Evolutionary conservation across 1,140 invertebrate species (phyloP), one percentile per base, ranked within the genome.

Genomic region (Drosophila jambulina): DNA sequence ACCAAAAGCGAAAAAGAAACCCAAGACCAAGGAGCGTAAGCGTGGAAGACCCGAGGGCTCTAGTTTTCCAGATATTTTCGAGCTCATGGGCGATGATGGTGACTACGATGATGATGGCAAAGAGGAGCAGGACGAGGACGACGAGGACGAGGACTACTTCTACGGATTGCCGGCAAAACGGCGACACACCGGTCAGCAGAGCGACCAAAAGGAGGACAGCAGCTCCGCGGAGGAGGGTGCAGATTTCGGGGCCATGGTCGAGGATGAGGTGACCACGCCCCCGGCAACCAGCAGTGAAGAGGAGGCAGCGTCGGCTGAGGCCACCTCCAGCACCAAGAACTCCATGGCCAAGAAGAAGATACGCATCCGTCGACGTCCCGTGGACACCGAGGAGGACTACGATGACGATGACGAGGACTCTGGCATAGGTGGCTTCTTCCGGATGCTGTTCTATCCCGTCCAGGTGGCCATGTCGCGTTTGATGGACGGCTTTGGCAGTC

Each of bases 391-490:
- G 10, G 78, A 82, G 25, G 60, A 84, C 9, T 75, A 85, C 9
- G 58, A 87, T 1, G 68, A 87, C 3, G 69, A 78, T 4, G 82
- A 85, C 12, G 64, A 70, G 15, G 64, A 83, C 19, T 51, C 75
- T 0, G 71, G 84, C 13, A 75, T 92, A 1, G 79, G 78, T 36
- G 69, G 84, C 34, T 91, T 92, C 61, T 83, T 92, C 61, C 90
- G 91, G 49, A 91, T 92, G 85, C 70, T 92, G 1, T 92, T 92
- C 62, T 92, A 91, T 64, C 91, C 91, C 21, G 78, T 92, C 4
- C 90, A 92, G 36, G 34, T 88, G 74, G 86, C 88, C 23, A 90
- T 92, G 82, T 53, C 77, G 2, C 71, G 79, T 2, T n/a, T 92
- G 1, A 84, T 87, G 29, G 91, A 92, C 29, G 80, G 82, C 38